Evolutionary conservation across 2,113 vertebrate species (phyloP).

Genomic region (Riparia riparia): DNA sequence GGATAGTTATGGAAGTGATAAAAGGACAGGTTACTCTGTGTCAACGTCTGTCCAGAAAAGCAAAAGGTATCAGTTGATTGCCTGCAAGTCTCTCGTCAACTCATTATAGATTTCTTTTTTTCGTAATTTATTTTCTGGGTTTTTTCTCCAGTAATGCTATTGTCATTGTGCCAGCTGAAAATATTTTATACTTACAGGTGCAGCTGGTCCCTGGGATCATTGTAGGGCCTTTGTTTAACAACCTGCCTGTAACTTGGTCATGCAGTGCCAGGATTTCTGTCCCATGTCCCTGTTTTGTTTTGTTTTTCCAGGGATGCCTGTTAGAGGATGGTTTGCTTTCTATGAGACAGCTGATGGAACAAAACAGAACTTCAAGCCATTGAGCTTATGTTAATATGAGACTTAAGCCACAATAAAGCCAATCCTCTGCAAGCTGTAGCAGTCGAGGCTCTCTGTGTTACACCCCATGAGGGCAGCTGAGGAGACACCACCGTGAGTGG

Average conservation of each 20-base stretch:
- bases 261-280: not conserved
- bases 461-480: not conserved
- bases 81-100: not conserved
- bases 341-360: not conserved
- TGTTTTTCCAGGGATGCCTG: not conserved
- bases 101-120: not conserved
- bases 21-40: not conserved
- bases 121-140: rapidly evolving
- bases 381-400: not conserved
- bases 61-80: not conserved
- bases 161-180: not conserved
- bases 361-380: not conserved
- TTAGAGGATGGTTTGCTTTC: not conserved
- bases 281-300: not conserved
- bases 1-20: not conserved
- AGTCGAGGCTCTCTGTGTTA: rapidly evolving
- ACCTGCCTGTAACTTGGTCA: not conserved
- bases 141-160: not conserved
- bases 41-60: not conserved
- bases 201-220: not conserved
- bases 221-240: not conserved
- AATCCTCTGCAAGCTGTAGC: not conserved
- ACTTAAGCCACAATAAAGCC: not conserved
- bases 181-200: not conserved
- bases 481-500: not conserved